Evolutionary conservation across 2,888 invertebrate genomes (phyloP).

Genomic region (Drosophila anomalata): DNA sequence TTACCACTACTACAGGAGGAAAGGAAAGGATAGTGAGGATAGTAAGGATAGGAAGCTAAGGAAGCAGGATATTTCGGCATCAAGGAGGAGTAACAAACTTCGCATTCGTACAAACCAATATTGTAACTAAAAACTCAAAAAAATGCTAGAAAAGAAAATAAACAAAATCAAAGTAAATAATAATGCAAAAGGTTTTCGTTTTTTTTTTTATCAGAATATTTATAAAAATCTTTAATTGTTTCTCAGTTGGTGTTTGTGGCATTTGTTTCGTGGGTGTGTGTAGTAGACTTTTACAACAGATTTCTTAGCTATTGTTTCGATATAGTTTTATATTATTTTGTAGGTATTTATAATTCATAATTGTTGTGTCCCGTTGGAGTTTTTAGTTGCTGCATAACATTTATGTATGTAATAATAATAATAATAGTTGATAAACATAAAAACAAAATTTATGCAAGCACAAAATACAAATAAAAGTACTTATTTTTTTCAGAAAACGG

Average conservation of each 20-base stretch:
- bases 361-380: constrained; percentile 42
- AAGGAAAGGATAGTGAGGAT: constrained; percentile 1
- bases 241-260: constrained; percentile 44
- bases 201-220: constrained; percentile 61
- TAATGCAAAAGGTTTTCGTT: constrained; percentile 47
- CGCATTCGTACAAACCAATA: constrained; percentile 39
- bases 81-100: constrained; percentile 31
- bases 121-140: constrained; percentile 14
- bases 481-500: constrained; percentile 42
- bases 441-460: constrained; percentile 57
- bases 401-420: constrained; percentile 69
- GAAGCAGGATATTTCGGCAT: constrained; percentile 23
- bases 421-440: constrained; percentile 56
- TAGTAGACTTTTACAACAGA: constrained; percentile 51
- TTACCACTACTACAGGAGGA: constrained; percentile 32
- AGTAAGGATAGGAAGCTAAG: neutral
- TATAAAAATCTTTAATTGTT: constrained; percentile 68
- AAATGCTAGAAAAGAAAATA: constrained; percentile 26
- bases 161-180: constrained; percentile 46
- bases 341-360: constrained; percentile 9
- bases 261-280: no score
- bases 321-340: constrained; percentile 12
- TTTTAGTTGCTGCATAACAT: constrained; percentile 54
- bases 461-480: constrained; percentile 69
- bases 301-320: constrained; percentile 31